These are phyloP conservation scores for Trichogramma pretiosum DNA, from an alignment of 1,140 invertebrate genomes.

Conservation along the genomic window DNA sequence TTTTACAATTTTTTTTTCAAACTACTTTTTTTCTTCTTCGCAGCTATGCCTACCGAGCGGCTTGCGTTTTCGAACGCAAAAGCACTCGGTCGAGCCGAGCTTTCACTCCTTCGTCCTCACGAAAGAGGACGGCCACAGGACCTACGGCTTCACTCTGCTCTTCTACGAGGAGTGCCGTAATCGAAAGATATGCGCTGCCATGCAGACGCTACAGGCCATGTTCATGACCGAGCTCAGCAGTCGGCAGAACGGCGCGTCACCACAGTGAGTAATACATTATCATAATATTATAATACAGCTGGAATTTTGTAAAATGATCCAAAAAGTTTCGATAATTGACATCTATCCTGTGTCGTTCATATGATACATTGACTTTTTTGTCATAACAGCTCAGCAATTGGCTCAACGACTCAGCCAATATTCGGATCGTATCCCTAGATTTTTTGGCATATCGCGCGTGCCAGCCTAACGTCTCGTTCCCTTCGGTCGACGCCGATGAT, in stretches of 20 bases:
- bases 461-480: too few relatives aligned
- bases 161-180: slow-evolving; percentile 94
- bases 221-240: slow-evolving; percentile 82
- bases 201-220: slow-evolving; percentile 92
- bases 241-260: slow-evolving; percentile 53
- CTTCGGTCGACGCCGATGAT: too few relatives aligned
- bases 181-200: slow-evolving; percentile 83
- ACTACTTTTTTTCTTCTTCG: slow-evolving; percentile 37
- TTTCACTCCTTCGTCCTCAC: slow-evolving; percentile 98
- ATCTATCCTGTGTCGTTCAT: too few relatives aligned
- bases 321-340: too few relatives aligned
- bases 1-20: too few relatives aligned
- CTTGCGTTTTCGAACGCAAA: slow-evolving; percentile 87
- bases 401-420: too few relatives aligned
- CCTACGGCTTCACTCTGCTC: slow-evolving; percentile 87
- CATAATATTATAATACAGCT: too few relatives aligned
- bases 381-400: too few relatives aligned
- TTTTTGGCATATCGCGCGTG: too few relatives aligned
- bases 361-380: too few relatives aligned
- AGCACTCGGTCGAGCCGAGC: slow-evolving; percentile 75
- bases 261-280: slow-evolving; percentile 37
- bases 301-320: too few relatives aligned
- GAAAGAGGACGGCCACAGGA: slow-evolving; percentile 86
- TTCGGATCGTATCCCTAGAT: too few relatives aligned
- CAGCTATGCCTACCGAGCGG: slow-evolving; percentile 90